phyloP scores from a whole-genome alignment of 2,113 vertebrate genomes.

The Motacilla tschutschensis region DNA sequence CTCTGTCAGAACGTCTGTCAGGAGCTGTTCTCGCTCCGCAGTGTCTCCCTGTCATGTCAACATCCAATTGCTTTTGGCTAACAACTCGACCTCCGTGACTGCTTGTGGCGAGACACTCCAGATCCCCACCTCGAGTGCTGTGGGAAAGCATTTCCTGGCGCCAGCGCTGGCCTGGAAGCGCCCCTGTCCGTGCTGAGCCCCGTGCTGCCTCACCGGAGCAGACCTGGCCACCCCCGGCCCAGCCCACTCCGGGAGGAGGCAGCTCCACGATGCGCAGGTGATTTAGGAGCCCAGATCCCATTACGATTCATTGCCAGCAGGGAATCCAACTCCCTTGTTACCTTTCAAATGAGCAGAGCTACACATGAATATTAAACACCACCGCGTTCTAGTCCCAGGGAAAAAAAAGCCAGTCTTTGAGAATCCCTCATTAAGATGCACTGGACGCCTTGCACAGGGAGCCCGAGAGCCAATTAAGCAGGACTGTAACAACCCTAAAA shows the following conservation, averaged over 20 bases:
- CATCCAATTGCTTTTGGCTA: not conserved
- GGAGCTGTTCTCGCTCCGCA: not conserved
- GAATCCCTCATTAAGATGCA: conserved; percentile 57
- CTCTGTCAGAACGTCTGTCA: not conserved
- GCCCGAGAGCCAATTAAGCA: conserved; percentile 49
- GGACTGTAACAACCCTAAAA: conserved; percentile 11
- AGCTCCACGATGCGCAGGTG: not conserved
- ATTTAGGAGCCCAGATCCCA: conserved; percentile 36
- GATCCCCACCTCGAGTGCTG: accelerated
- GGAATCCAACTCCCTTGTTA: conserved; percentile 48
- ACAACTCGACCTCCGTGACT: not conserved
- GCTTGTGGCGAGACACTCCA: not conserved
- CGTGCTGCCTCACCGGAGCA: not conserved
- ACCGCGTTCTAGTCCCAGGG: not conserved
- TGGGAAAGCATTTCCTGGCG: not conserved
- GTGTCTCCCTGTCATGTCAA: not conserved
- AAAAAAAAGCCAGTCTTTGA: conserved; percentile 41
- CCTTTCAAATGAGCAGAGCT: conserved; percentile 47
- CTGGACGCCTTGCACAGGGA: conserved; percentile 29
- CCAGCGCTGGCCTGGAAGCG: not conserved
- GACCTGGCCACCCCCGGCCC: not conserved
- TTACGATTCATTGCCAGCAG: conserved; percentile 20
- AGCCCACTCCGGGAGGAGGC: not conserved
- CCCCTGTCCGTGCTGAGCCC: accelerated
- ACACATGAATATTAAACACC: conserved; percentile 60